Conservation (phyloP, 2,113 vertebrate species). For the Syrrhaptes paradoxus region DNA sequence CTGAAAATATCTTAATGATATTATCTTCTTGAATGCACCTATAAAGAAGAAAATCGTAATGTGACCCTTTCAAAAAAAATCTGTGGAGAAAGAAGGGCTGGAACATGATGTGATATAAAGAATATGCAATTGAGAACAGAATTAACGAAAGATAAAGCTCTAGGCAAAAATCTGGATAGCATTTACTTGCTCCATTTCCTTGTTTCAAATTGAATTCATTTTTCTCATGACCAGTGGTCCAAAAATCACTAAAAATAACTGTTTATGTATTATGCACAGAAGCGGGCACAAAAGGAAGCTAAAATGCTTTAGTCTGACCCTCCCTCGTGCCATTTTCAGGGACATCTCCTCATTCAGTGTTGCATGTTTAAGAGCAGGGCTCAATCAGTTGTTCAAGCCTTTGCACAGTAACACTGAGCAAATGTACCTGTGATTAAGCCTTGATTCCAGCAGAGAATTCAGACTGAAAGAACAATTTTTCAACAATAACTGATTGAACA, state of each 20-base stretch:
- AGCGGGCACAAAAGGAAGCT: not conserved
- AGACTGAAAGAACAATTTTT: not conserved
- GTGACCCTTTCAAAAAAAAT: not conserved
- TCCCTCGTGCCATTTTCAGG: not conserved
- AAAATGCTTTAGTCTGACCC: not conserved
- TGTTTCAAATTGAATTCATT: not conserved
- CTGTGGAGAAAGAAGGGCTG: not conserved
- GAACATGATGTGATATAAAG: not conserved
- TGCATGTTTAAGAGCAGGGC: not conserved
- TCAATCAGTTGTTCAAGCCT: not conserved
- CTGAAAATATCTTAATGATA: not conserved
- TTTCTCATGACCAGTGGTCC: not conserved
- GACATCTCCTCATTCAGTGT: not conserved
- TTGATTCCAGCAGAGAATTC: not conserved
- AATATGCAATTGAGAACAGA: not conserved
- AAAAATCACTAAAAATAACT: constrained; percentile 24
- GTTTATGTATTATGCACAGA: not conserved
- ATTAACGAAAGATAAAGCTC: constrained; percentile 10
- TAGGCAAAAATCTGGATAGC: not conserved
- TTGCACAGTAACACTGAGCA: not conserved
- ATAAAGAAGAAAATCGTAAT: not conserved
- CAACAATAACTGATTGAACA: not conserved
- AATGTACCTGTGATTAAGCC: not conserved
- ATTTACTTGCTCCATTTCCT: constrained; percentile 7
- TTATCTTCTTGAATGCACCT: not conserved